Evolutionary conservation across 2,797 vertebrate genomes (phyloP), one percentile per base, ranked within the genome.

Genomic region (Echiichthys vipera): DNA sequence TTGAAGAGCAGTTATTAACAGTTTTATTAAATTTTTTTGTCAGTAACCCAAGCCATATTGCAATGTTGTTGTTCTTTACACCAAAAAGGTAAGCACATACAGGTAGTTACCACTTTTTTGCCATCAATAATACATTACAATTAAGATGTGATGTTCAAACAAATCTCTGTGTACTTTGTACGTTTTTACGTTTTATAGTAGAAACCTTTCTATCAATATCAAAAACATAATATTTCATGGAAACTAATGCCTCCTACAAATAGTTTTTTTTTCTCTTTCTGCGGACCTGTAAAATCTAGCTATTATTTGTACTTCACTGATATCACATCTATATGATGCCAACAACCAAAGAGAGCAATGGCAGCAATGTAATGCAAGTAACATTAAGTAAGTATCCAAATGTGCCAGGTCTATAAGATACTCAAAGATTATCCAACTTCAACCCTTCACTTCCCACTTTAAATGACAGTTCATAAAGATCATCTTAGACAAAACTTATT

Each of bases 251-350:
- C 42, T 45, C 2, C 17, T 45, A 50, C 29, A 47, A 61, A 42
- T 24, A 3, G 2, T 1, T n/a, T 27, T 45, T 14, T 47, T 30
- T 18, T 45, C 27, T 50, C 25, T 34, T 27, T 13, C n/a, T n/a
- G n/a, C n/a, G 20, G 37, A 22, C 34, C 4, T 55, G 14, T 34
- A 22, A 59, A 25, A 55, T 14, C 11, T 50, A 56, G 17, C 11
- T 34, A 27, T 58, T 81, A 65, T 55, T 45, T 63, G 27, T 37
- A 72, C 25, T 65, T 65, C 11, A 74, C 49, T 54, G 22, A 54
- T 70, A 37, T 49, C 18, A 56, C 22, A 34, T 43, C 4, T 39
- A 22, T 54, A 25, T n/a, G 32, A 54, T 42, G 36, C 25, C 37
- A 69, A 32, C 37, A 74, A 34, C 32, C 18, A 56, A 20, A 30